These are phyloP conservation scores for Colletes gigas DNA, from an alignment of 1,140 invertebrate genomes.

Conservation along the genomic window DNA sequence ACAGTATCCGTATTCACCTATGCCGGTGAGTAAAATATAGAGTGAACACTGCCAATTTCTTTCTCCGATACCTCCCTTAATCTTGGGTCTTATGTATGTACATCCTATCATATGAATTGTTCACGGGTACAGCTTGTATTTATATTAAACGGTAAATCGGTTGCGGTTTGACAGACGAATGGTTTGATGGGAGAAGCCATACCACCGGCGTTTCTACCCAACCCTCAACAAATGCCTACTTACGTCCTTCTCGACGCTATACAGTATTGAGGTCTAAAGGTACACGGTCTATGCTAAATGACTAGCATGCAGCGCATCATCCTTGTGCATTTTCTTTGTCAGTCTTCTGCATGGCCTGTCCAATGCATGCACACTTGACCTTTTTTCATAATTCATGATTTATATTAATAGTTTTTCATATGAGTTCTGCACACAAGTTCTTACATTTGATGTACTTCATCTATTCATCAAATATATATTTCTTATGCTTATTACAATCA, in stretches of 20 bases:
- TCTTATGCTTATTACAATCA: conserved; percentile 12
- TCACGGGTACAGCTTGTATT: conserved; percentile 58
- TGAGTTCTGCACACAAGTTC: conserved; percentile 3
- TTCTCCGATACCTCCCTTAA: conserved; percentile 42
- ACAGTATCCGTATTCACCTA: conserved; percentile 79
- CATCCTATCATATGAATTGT: conserved; percentile 52
- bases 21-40: conserved; percentile 75
- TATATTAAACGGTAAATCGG: conserved; percentile 69
- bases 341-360: conserved; percentile 45
- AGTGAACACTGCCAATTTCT: neutral
- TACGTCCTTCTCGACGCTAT: conserved; percentile 81
- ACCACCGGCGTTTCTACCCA: conserved; percentile 81
- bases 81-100: conserved; percentile 41
- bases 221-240: conserved; percentile 82
- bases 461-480: neutral
- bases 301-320: conserved; percentile 67
- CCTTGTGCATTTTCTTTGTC: conserved; percentile 54
- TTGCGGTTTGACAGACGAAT: conserved; percentile 81
- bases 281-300: conserved; percentile 75
- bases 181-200: conserved; percentile 81
- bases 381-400: conserved; percentile 36
- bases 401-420: conserved; percentile 17
- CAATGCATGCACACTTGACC: conserved; percentile 53
- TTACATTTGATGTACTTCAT: neutral
- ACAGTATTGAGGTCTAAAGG: conserved; percentile 82